phyloP scores from a whole-genome alignment of 2,888 invertebrate genomes.

The Choristoneura rosaceana region DNA sequence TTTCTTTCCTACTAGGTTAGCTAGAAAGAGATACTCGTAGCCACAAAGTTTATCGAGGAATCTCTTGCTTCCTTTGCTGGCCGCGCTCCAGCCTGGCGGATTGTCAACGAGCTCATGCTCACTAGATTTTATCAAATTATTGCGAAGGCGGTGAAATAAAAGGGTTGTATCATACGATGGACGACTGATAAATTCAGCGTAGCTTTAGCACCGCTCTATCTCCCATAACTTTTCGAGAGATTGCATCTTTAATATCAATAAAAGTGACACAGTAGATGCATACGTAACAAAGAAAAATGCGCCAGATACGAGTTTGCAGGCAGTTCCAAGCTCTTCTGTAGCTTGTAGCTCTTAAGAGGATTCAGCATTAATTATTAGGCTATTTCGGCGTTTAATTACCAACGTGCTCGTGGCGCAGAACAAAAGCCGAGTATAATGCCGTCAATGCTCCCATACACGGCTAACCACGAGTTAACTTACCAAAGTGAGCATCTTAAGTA shows the following conservation, averaged over 20 bases:
- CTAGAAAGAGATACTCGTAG: not conserved
- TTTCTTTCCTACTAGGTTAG: not conserved
- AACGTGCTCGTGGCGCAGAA: slow-evolving; percentile 24
- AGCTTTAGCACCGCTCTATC: slow-evolving; percentile 28
- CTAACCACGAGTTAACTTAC: slow-evolving; percentile 24
- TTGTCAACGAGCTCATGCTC: slow-evolving; percentile 55
- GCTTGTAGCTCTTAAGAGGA: slow-evolving; percentile 24
- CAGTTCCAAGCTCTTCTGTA: not conserved
- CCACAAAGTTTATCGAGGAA: slow-evolving; percentile 45
- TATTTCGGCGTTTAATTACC: slow-evolving; percentile 29
- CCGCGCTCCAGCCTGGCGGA: slow-evolving; percentile 63
- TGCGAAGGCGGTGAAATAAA: slow-evolving; percentile 48
- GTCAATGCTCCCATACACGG: slow-evolving; percentile 8
- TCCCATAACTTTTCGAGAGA: slow-evolving; percentile 27
- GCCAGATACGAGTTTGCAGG: not conserved
- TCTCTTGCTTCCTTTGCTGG: slow-evolving; percentile 55
- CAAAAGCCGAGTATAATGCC: slow-evolving; percentile 31
- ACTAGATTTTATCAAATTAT: slow-evolving; percentile 54
- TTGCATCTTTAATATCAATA: slow-evolving; percentile 40
- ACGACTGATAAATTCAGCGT: slow-evolving; percentile 42
- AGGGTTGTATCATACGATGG: slow-evolving; percentile 43
- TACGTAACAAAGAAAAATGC: slow-evolving; percentile 5
- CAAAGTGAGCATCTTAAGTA: slow-evolving; percentile 5
- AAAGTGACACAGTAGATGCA: slow-evolving; percentile 21
- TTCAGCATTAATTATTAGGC: slow-evolving; percentile 34